phyloP scores from a whole-genome alignment of 1,140 invertebrate species.

The Belonocnema kinseyi region DNA sequence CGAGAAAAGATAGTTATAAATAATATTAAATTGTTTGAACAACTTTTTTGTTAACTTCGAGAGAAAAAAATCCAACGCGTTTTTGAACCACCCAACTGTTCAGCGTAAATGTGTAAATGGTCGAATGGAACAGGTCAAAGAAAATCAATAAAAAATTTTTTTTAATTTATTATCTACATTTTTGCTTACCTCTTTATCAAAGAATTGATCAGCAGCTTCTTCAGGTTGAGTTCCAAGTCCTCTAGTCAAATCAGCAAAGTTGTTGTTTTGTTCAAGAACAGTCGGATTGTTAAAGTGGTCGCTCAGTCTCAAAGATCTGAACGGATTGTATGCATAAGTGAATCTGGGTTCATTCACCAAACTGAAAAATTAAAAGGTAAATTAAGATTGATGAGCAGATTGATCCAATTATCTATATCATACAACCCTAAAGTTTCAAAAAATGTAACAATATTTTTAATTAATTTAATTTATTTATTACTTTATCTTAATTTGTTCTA shows the following conservation, averaged over 20 bases:
- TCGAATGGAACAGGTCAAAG: neutral
- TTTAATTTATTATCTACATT: no score
- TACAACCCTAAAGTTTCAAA: neutral
- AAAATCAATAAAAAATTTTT: no score
- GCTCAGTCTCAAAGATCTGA: slow-evolving; percentile 79
- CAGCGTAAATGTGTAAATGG: neutral
- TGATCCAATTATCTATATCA: slow-evolving; percentile 25
- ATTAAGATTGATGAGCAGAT: slow-evolving; percentile 24
- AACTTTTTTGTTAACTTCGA: no score
- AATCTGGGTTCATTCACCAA: slow-evolving; percentile 80
- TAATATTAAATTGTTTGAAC: no score
- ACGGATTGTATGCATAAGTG: slow-evolving; percentile 56
- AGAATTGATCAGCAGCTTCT: slow-evolving; percentile 83
- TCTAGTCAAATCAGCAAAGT: slow-evolving; percentile 83
- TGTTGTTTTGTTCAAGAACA: slow-evolving; percentile 81
- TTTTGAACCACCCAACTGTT: no score
- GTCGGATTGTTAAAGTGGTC: slow-evolving; percentile 86
- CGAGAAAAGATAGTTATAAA: no score
- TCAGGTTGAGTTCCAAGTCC: slow-evolving; percentile 84
- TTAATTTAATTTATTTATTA: slow-evolving; percentile 9
- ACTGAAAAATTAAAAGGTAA: slow-evolving; percentile 68
- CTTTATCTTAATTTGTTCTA: neutral
- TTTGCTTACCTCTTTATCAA: slow-evolving; percentile 79
- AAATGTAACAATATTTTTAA: no score
- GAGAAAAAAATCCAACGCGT: no score